Base-by-base conservation (phyloP, 2,888 invertebrate species). In the Cheilosia vulpina region DNA sequence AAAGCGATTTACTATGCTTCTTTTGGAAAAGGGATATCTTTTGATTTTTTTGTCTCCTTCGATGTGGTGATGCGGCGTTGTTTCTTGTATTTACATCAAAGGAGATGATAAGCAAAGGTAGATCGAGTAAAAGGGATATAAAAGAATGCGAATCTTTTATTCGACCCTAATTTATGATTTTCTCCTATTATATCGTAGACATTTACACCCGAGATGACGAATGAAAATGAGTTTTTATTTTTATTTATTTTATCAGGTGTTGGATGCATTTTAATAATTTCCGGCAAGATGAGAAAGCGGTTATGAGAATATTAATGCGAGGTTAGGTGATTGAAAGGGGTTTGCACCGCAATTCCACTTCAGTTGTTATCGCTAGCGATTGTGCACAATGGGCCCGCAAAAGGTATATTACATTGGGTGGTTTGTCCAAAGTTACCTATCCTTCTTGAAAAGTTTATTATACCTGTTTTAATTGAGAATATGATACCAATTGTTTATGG, bases 131-230 rank as follows among this genome's bases (percentile, higher is more conserved):
- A 66, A 52, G 47, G 66, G 63, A 69, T 65, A 75, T 58, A 65
- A 75, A 84, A 80, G 65, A 75, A 84, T 75, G 69, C 43, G 84
- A 75, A 80, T 80, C 80, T 75, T 75, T 76, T 84, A 80, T 84
- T 84, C 75, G 75, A 84, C 80, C 84, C 75, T 69, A 75, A 84
- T 80, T 84, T 84, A 84, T 84, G 80, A 75, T 65, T 84, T 71
- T 75, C 68, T 55, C 41, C 57, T 57, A 52, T 45, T 62, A 50
- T 71, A 50, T 71, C 17, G 57, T 52, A 50, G 53, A 58, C 62
- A 60, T n/a, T 50, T 52, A 78, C 47, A 55, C 4, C 71, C 63
- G 57, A 65, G 63, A 80, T 84, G 84, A 80, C 69, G 69, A 75
- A 84, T 76, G 84, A 65, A 80, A 80, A 84, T 80, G 75, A 55